Evolutionary conservation across 2,113 vertebrate species (phyloP), one percentile per base, ranked within the genome.

Genomic region (Pangasianodon hypophthalmus): DNA sequence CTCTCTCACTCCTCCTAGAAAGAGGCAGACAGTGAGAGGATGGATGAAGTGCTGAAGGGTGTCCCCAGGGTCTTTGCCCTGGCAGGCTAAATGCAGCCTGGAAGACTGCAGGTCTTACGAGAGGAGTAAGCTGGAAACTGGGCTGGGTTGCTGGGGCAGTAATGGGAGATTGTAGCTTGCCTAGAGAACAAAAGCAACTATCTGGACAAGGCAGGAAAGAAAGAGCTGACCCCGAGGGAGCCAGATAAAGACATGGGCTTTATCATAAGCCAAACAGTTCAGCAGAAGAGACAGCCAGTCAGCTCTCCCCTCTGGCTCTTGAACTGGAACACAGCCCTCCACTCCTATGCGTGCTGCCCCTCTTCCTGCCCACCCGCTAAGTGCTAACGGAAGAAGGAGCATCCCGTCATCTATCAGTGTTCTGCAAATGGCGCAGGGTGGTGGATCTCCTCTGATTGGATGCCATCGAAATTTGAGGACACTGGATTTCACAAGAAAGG

Each of bases 201-300:
- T 96, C 95, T 94, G 92, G 82, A 75, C 21, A 50, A 91, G 93
- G 67, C 95, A 95, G 94, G 88, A 91, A 88, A 93, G 90, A 93
- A 90, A 86, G 91, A 90, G 58, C 89, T 91, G 91, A 92, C 91
- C 90, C 90, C 54, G 50, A 87, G 62, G 67, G 82, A 89, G 60
- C 82, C 64, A 92, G 94, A 95, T 95, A 93, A 93, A 91, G 88
- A 93, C 86, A 73, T 88, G 89, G 92, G 90, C 93, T 94, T 96
- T 95, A 95, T 95, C 93, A 91, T 21, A 85, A 93, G 92, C 80
- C 16, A 88, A 92, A 90, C 94, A 93, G 94, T 93, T 92, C 91
- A 91, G 92, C 93, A 89, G 91, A 95, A 94, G 92, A 94, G 92
- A 95, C 94, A 92, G 90, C 88, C 92, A 92, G 88, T 83, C 71